These are phyloP conservation scores for Spatulosminthurus flaviceps DNA, from an alignment of 2,888 invertebrate genomes.

Conservation along the genomic window DNA sequence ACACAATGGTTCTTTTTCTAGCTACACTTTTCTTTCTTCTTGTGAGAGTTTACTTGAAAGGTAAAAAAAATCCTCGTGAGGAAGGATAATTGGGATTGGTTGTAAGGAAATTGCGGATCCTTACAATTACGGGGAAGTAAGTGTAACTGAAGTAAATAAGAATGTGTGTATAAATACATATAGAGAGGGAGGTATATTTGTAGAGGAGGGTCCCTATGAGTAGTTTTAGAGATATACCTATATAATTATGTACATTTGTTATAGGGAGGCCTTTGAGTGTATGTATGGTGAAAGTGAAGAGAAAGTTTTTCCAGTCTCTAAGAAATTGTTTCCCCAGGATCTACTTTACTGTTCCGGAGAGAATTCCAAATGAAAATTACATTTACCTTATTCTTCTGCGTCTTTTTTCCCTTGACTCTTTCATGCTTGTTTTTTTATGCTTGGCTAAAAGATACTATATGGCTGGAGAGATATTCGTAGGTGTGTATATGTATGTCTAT, in stretches of 20 bases:
- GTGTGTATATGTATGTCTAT: too few relatives aligned
- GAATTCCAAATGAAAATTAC: constrained; percentile 26
- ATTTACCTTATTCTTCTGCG: constrained; percentile 21
- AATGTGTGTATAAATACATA: too few relatives aligned
- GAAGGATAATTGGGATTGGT: neutral
- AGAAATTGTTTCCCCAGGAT: constrained; percentile 13
- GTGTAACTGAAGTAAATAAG: neutral
- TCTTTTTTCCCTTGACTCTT: neutral
- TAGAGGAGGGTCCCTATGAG: too few relatives aligned
- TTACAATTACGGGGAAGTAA: neutral
- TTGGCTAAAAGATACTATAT: neutral
- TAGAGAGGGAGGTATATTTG: too few relatives aligned
- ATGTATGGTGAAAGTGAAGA: neutral
- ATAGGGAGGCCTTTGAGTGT: too few relatives aligned
- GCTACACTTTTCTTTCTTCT: too few relatives aligned
- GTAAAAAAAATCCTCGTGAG: neutral
- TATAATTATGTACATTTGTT: too few relatives aligned
- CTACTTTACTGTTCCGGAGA: neutral
- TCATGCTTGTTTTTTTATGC: neutral
- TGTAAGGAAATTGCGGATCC: neutral
- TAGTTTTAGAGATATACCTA: too few relatives aligned
- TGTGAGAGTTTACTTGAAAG: neutral
- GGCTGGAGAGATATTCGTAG: neutral
- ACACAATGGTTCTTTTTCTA: too few relatives aligned
- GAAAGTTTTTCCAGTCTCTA: neutral